Evolutionary conservation across 1,140 invertebrate species (phyloP), one percentile per base, ranked within the genome.

Genomic region (Meloidogyne floridensis): DNA sequence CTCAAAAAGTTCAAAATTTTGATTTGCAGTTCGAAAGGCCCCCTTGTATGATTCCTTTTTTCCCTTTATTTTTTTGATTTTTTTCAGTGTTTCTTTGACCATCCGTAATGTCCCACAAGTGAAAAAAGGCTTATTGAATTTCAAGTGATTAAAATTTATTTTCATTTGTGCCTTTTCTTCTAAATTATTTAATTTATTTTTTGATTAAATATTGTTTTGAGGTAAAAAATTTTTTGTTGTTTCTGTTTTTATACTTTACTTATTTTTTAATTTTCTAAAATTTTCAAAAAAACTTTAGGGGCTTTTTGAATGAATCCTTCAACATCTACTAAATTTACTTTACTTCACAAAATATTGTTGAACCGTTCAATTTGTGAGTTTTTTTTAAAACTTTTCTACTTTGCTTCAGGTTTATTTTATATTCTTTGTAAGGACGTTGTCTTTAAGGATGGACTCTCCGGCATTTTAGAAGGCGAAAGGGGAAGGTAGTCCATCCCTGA

Each of bases 31-130:
- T 32, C 1, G 32, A 32, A 32, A 32, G 32, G 32, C 2, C 2
- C 32, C 32, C 32, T 32, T 32, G 32, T 32, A 32, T 32, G 32
- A 32, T 32, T 32, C 32, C 32, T 32, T 32, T 32, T 32, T 32
- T 32, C 2, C 32, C 32, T 2, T 32, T 32, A 32, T 32, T 1
- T 32, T 32, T 32, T 32, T 32, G 32, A 32, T 1, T 32, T 32
- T 69, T 79, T 79, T 71, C 15, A 93, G 96, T 89, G 91, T 98
- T 83, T 98, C 96, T 7, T 91, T 98, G 54, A 98, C 96, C 65
- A 96, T 98, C 82, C 93, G 96, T 90, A 93, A 96, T 93, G 95
- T 97, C 9, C 95, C 95, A 79, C 96, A 95, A 92, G 94, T 94
- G 18, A 84, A 84, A 47, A 75, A 20, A 54, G 18, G 32, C n/a